These are phyloP conservation scores for Serinus canaria DNA, from an alignment of 2,113 vertebrate genomes.

Conservation along the genomic window DNA sequence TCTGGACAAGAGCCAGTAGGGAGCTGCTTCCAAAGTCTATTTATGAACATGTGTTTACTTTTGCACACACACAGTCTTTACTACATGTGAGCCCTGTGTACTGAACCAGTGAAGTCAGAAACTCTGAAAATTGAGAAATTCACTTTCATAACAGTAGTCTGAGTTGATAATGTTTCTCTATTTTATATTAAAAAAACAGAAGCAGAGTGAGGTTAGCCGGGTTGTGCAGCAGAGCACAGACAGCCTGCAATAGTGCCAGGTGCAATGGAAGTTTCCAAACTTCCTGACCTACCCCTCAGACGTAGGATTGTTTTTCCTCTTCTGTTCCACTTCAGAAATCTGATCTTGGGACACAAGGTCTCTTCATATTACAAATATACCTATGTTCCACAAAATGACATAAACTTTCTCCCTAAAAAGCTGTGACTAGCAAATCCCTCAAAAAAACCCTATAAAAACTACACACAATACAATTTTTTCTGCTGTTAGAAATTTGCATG, in stretches of 20 bases:
- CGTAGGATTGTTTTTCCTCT: not conserved
- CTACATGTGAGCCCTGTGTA: not conserved
- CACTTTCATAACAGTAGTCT: not conserved
- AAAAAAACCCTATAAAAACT: not conserved
- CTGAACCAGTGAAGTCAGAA: not conserved
- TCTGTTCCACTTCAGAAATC: not conserved
- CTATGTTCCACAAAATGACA: not conserved
- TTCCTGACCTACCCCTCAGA: not conserved
- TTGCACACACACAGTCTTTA: not conserved
- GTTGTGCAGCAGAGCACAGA: not conserved
- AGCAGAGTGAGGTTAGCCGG: not conserved
- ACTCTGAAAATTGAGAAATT: not conserved
- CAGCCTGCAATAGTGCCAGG: not conserved
- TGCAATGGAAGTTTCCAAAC: not conserved
- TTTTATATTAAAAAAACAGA: not conserved
- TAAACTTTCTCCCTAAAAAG: not conserved
- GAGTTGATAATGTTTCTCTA: not conserved
- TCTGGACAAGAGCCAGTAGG: not conserved
- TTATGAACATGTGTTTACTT: conserved; percentile 14
- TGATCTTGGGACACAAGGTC: not conserved
- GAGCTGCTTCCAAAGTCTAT: conserved; percentile 19
- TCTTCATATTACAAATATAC: not conserved
- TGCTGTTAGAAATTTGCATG: not conserved
- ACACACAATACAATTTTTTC: not conserved
- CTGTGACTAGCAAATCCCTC: not conserved